Evolutionary conservation across 2,113 vertebrate genomes (phyloP).

Genomic region (Sceloporus undulatus): DNA sequence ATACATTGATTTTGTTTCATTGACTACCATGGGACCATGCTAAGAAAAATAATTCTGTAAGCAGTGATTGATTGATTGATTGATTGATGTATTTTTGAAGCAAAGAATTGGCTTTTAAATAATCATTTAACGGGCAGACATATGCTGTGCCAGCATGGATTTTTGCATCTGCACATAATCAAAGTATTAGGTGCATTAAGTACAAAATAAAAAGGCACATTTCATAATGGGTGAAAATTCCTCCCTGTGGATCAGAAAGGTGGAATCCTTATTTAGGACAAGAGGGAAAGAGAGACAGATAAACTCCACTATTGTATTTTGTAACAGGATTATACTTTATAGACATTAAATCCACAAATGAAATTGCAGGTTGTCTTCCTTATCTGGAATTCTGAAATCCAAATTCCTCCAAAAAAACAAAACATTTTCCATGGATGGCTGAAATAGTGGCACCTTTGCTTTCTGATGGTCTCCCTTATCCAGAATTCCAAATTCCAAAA

Average conservation of each 20-base stretch:
- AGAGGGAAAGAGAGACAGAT: neutral
- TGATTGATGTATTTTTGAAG: neutral
- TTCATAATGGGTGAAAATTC: slow-evolving; percentile 12
- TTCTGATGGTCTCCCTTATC: neutral
- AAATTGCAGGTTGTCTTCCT: neutral
- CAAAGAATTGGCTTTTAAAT: neutral
- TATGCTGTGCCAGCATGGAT: neutral
- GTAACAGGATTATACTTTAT: slow-evolving; percentile 16
- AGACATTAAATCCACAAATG: neutral
- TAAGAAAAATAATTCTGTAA: neutral
- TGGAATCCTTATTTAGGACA: slow-evolving; percentile 62
- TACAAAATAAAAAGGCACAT: neutral
- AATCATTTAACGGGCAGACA: neutral
- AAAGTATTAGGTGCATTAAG: slow-evolving; percentile 11
- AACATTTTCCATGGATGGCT: no score
- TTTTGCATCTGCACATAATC: neutral
- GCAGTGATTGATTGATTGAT: no score
- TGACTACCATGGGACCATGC: neutral
- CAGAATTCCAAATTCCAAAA: neutral
- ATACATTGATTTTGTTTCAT: neutral
- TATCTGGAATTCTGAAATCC: no score
- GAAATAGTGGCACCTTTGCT: no score
- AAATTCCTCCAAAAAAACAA: no score
- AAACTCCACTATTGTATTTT: neutral
- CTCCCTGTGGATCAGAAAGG: slow-evolving; percentile 16